These are phyloP conservation scores for Channa striata DNA, from an alignment of 2,797 vertebrate genomes.

Conservation along the genomic window DNA sequence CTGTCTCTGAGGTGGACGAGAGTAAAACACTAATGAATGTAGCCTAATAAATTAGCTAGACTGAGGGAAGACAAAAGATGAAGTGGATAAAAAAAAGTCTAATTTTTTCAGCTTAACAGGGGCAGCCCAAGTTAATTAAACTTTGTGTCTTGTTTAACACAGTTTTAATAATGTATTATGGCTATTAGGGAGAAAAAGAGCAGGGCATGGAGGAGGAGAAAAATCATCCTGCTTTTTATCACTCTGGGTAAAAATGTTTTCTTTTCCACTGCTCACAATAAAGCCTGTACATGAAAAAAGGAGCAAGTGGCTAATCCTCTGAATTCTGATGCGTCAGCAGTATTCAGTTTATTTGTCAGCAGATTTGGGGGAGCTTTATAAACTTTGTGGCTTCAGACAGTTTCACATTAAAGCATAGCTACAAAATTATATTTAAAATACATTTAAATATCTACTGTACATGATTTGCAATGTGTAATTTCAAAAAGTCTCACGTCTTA, in stretches of 20 bases:
- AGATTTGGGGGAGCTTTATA: too few species aligned
- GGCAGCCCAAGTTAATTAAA: slow-evolving; percentile 75
- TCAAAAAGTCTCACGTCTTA: too few species aligned
- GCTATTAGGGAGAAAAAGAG: slow-evolving; percentile 14
- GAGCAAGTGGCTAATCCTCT: slow-evolving; percentile 1
- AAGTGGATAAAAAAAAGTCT: slow-evolving; percentile 39
- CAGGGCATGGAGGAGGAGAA: not conserved
- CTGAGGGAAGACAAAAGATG: slow-evolving; percentile 37
- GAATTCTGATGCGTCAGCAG: not conserved
- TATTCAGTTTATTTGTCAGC: too few species aligned
- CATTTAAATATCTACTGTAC: too few species aligned
- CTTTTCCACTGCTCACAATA: slow-evolving; percentile 8
- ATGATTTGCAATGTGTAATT: too few species aligned
- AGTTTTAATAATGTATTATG: slow-evolving; percentile 70
- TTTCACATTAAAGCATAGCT: not conserved
- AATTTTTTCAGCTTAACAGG: slow-evolving; percentile 52
- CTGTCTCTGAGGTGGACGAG: not conserved
- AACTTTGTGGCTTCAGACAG: too few species aligned
- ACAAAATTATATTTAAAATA: too few species aligned
- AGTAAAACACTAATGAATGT: slow-evolving; percentile 19
- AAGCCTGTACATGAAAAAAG: slow-evolving; percentile 13
- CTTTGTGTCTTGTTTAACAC: slow-evolving; percentile 65
- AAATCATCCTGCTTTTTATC: slow-evolving; percentile 32
- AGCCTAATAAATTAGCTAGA: slow-evolving; percentile 22
- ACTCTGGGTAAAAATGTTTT: slow-evolving; percentile 9